Evolutionary conservation across 2,888 invertebrate species (phyloP), one percentile per base, ranked within the genome.

Genomic region (Neocrepidodera transversa): DNA sequence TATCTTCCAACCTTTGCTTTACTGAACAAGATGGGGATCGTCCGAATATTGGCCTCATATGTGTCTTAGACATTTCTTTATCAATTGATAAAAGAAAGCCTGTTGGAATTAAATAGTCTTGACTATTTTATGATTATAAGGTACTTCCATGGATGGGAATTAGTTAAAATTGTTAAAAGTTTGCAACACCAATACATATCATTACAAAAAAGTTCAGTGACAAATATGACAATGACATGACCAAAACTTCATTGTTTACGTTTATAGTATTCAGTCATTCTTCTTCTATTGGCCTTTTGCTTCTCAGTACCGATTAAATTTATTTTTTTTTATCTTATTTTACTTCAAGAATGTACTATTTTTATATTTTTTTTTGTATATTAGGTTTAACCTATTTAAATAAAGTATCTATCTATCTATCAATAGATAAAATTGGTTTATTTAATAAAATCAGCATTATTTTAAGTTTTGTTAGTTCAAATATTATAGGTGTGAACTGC

Each of bases 11-110:
- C 65, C 93, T 86, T 62, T 83, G 83, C 40, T 82, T 82, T 69
- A 87, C 83, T 62, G 91, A 90, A 76, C 92, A 92, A n/a, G 91
- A 86, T 49, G 93, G 92, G 74, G 86, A 85, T 68, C 84, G 83
- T 58, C 92, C 92, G 73, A 89, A 91, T 59, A 91, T 82, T 51
- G 89, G 84, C 69, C 84, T 83, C 76, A 89, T 84, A 64, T 86
- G 83, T 20, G 89, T 90, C 79, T 89, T 88, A 70, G 90, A 88
- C 91, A 91, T 91, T 78, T 40, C 47, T 10, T 23, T 20, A 18
- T 23, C n/a, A 16, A 10, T 28, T 26, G 11, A 45, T 23, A 40
- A 52, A 42, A 45, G 45, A 45, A 45, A 45, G 4, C 18, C 14
- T 45, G 11, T 16, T 16, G 7, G 2, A 45, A 45, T 16, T 45